Base-by-base conservation (phyloP, 1,140 invertebrate species). In the Mylabris phalerata region DNA sequence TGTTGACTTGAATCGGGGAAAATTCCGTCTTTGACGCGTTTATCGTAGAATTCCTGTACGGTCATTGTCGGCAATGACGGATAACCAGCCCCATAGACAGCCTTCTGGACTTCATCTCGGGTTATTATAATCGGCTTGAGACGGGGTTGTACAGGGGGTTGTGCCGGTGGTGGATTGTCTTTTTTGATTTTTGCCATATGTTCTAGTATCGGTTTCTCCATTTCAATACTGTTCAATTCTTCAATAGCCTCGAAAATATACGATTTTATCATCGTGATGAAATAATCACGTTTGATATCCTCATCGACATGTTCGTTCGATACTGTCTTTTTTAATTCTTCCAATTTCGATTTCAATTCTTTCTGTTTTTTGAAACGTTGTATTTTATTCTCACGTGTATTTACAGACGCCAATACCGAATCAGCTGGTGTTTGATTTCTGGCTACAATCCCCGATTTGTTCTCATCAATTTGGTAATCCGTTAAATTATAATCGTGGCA, bases 121-220 rank as follows among this genome's bases (percentile, higher is more conserved):
- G 95, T 96, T 27, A 98, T 93, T 48, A 98, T 95, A 58, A 98
- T 90, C 0, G 95, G 92, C 72, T 87, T 85, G n/a, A 94, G 70
- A 4, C 13, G 71, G 60, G 45, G 74, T 61, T 10, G 75, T 70
- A 3, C 19, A 19, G 71, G 70, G 69, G 73, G 75, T 19, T 69
- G 73, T 48, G 71, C 73, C 1, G 74, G 70, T 38, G 71, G 71
- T n/a, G 65, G 66, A 48, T 73, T 63, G 54, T 63, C 67, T 43
- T 66, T 68, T 57, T 75, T 78, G 62, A 78, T 72, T 70, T 78
- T 80, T 45, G 78, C 77, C 81, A 87, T 87, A 69, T 88, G 82
- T 60, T 85, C 81, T n/a, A 90, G 72, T 63, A 92, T 82, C 32
- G 82, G 79, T 65, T 84, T 89, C 75, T 91, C 89, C 48, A 82